Evolutionary conservation across 2,797 vertebrate species (phyloP).

Genomic region (Fringilla coelebs): DNA sequence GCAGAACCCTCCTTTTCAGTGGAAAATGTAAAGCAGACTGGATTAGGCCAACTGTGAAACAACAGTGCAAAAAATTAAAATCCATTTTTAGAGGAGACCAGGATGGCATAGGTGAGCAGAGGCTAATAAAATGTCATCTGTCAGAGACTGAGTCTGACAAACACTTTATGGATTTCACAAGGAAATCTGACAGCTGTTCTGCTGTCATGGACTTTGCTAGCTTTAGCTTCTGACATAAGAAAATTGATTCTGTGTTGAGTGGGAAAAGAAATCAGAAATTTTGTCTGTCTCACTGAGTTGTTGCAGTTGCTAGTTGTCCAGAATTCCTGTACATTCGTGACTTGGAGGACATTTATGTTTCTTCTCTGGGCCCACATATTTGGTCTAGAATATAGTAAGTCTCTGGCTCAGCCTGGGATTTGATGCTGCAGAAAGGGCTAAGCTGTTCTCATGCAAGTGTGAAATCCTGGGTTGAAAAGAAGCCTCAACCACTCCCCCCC

Average conservation of each 20-base stretch:
- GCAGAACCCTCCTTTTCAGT: background rate
- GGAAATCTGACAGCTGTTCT: constrained; percentile 7
- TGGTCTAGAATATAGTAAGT: background rate
- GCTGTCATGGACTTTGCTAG: background rate
- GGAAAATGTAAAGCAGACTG: background rate
- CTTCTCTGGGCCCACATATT: background rate
- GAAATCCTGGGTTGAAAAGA: background rate
- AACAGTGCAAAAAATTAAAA: background rate
- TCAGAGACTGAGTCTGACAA: background rate
- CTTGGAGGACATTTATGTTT: background rate
- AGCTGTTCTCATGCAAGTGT: background rate
- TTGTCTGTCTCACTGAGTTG: background rate
- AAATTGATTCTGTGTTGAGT: background rate
- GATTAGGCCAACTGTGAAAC: background rate
- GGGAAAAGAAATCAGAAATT: background rate
- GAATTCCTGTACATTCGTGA: fast-evolving
- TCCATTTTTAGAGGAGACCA: background rate
- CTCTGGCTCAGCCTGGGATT: background rate
- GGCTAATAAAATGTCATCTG: background rate
- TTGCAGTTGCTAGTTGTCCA: background rate
- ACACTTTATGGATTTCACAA: background rate
- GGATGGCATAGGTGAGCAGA: background rate
- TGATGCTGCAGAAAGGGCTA: background rate
- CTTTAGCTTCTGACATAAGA: background rate
- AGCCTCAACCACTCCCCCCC: fast-evolving